Percentiles rank a stretch among this genome's conserved stretches.
Evolutionary conservation across 2,888 invertebrate genomes (phyloP).

Genomic region (Lochmaea capreae): DNA sequence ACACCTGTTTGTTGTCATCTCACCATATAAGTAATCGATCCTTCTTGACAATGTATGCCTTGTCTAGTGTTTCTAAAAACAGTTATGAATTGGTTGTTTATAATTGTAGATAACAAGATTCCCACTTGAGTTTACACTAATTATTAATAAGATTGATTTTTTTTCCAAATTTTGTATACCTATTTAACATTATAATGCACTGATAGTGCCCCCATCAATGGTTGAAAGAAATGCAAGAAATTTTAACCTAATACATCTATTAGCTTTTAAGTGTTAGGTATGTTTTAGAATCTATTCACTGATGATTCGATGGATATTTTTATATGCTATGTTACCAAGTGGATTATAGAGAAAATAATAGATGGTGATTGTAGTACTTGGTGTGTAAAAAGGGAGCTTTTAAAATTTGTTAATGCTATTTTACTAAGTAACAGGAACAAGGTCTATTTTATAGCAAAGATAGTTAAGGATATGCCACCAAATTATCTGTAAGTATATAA

Average conservation of each 20-base stretch:
- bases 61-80: background rate
- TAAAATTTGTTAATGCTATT: slow-evolving; percentile 32
- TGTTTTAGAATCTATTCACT: slow-evolving; percentile 34
- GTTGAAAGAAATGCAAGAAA: too few species aligned
- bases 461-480: slow-evolving; percentile 29
- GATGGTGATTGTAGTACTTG: slow-evolving; percentile 35
- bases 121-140: too few species aligned
- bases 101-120: background rate
- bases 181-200: too few species aligned
- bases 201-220: background rate
- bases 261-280: background rate
- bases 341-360: slow-evolving; percentile 39
- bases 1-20: too few species aligned
- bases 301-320: slow-evolving; percentile 20
- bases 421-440: slow-evolving; percentile 12
- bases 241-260: background rate
- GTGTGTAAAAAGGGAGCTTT: slow-evolving; percentile 41
- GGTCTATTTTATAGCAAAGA: slow-evolving; percentile 20
- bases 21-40: too few species aligned
- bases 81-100: background rate
- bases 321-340: slow-evolving; percentile 26
- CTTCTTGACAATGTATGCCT: background rate
- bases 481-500: slow-evolving; percentile 40
- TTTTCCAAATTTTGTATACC: too few species aligned
- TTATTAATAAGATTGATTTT: too few species aligned